These are phyloP conservation scores for Pterobdella sp. DNA, from an alignment of 2,888 invertebrate species.

Conservation along the genomic window DNA sequence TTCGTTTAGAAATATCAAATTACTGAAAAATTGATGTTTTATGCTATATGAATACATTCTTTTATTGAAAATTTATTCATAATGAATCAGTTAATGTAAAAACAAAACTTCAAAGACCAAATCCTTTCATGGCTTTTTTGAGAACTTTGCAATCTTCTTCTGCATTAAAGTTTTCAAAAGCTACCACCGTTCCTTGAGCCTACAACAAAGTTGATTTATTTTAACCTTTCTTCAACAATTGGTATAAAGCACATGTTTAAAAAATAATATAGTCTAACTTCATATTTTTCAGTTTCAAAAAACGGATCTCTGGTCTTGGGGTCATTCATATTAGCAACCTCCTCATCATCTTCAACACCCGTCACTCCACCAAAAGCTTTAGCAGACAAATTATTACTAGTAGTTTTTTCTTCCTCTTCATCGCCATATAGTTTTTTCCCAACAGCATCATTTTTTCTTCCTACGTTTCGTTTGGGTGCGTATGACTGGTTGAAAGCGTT, in stretches of 20 bases:
- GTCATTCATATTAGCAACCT: background rate
- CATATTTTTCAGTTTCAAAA: conserved; percentile 48
- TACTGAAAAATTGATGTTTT: too few relatives aligned
- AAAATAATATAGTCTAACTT: conserved; percentile 34
- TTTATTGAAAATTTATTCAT: too few relatives aligned
- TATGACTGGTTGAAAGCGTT: conserved; percentile 19
- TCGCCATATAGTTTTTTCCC: background rate
- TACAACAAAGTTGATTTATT: too few relatives aligned
- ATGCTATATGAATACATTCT: too few relatives aligned
- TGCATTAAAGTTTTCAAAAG: conserved; percentile 48
- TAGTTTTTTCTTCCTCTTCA: conserved; percentile 37
- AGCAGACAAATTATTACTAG: conserved; percentile 28
- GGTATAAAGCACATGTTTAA: background rate
- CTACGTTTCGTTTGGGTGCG: background rate
- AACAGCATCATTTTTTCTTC: background rate
- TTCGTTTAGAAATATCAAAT: too few relatives aligned
- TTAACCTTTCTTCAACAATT: too few relatives aligned
- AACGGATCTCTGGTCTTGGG: conserved; percentile 44
- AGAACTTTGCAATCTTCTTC: conserved; percentile 49
- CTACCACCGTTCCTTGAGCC: conserved; percentile 50
- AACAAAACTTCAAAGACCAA: conserved; percentile 46
- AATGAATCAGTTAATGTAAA: too few relatives aligned
- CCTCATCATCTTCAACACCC: background rate
- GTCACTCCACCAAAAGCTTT: background rate
- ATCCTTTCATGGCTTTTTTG: conserved; percentile 50